Evolutionary conservation across 2,888 invertebrate species (phyloP), one percentile per base, ranked within the genome.

Genomic region (Eupsilia transversa): DNA sequence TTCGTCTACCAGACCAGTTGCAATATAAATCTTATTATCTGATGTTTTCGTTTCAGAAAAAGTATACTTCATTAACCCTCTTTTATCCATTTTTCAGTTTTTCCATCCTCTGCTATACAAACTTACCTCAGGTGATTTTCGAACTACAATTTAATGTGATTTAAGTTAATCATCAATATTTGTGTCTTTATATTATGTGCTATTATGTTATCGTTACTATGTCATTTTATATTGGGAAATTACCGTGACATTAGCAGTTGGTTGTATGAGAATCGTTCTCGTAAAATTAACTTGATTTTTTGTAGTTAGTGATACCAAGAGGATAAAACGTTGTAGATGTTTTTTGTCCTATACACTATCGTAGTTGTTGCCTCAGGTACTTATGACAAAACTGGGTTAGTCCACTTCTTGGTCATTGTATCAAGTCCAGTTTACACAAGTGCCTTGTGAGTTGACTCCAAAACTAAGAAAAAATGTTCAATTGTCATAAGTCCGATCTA

Each of bases 131-230:
- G 43, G 20, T 66, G 12, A 52, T 41, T 63, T 63, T 38, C 10
- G 46, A 9, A 6, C 14, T 54, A 41, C n/a, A 46, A 0, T 46
- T 33, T 33, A 6, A 49, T 38, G 27, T 75, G 0, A 23, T 63
- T 64, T 41, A 7, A n/a, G 14, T 4, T 23, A 30, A 64, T 54
- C 33, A 35, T 46, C 12, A 9, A 14, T 23, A 1, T 10, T n/a
- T 1, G 17, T 17, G 30, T 74, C 6, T 54, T 10, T 38, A 30
- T 46, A 41, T 35, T 52, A 49, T 54, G n/a, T 49, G 41, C 49
- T 57, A 57, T 82, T 68, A 69, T 68, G 61, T 52, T 35, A 38
- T 66, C 65, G 38, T 81, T 61, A 81, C 17, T 57, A 63, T 0
- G 3, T 43, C 1, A 67, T 76, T 33, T 0, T 46, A 30, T 2